A percentile compares a stretch with the other conserved stretches of the same genome.
Evolutionary conservation across 2,797 vertebrate genomes (phyloP).

Genomic region (Lagorchestes hirsutus): DNA sequence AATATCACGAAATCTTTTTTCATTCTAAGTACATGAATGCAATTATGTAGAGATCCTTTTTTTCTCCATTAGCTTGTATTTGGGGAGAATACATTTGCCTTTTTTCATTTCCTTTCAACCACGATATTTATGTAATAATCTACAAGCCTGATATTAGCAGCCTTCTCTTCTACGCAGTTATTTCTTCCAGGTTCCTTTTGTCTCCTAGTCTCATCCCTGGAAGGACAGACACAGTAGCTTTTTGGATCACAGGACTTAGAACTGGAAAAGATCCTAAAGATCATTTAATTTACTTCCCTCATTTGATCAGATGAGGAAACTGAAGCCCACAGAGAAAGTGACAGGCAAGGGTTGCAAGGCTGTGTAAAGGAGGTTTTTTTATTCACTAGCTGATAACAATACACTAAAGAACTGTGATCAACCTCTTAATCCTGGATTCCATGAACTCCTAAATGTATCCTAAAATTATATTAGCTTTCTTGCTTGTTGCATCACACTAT

Average conservation of each 20-base stretch:
- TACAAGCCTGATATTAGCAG: slow-evolving; percentile 4
- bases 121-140: slow-evolving; percentile 1
- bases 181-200: slow-evolving; percentile 10
- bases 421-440: background rate
- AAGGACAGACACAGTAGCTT: background rate
- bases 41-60: background rate
- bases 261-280: background rate
- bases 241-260: background rate
- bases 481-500: background rate
- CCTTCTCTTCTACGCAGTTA: background rate
- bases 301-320: background rate
- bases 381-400: background rate
- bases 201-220: slow-evolving; percentile 2
- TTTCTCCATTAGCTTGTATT: background rate
- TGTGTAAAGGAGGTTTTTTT: background rate
- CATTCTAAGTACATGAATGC: background rate
- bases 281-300: background rate
- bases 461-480: background rate
- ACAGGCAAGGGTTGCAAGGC: background rate
- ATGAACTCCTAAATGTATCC: background rate
- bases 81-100: slow-evolving; percentile 9
- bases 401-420: background rate
- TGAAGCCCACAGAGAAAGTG: background rate
- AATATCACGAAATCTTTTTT: slow-evolving; percentile 26
- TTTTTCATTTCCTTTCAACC: slow-evolving; percentile 37